Conservation (phyloP, 64 coral and sea anemone genomes). For the Porites lutea region DNA sequence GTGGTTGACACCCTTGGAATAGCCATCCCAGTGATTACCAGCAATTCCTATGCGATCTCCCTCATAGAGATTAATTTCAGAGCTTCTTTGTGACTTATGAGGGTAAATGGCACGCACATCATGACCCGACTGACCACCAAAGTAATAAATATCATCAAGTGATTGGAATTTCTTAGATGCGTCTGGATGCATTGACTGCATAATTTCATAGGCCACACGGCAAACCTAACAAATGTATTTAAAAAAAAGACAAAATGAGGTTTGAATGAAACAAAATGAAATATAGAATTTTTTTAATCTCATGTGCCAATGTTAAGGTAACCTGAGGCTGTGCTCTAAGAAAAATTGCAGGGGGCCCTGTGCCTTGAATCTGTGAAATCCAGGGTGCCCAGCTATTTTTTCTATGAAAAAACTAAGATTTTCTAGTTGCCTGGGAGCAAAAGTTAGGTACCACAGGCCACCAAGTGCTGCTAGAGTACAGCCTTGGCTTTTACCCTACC, state of each 20-base stretch:
- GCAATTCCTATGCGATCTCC: conserved; percentile 83
- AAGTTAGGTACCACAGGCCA: too few species aligned
- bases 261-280: too few species aligned
- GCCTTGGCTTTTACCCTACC: too few species aligned
- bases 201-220: conserved; percentile 90
- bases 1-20: conserved; percentile 83
- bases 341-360: too few species aligned
- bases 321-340: too few species aligned
- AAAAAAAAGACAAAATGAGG: not conserved
- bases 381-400: too few species aligned
- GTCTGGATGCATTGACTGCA: conserved; percentile 87
- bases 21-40: conserved; percentile 98
- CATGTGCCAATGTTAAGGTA: too few species aligned
- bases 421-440: too few species aligned
- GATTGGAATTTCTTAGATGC: conserved; percentile 89
- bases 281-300: too few species aligned
- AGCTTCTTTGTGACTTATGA: conserved; percentile 58
- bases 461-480: too few species aligned
- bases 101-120: conserved; percentile 78
- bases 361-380: too few species aligned
- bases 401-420: too few species aligned
- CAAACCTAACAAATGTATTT: conserved; percentile 61
- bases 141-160: conserved; percentile 96
- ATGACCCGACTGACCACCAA: conserved; percentile 87
- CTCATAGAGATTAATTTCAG: conserved; percentile 76